Conservation (phyloP, 2,888 invertebrate species). For the Odontomyia ornata region DNA sequence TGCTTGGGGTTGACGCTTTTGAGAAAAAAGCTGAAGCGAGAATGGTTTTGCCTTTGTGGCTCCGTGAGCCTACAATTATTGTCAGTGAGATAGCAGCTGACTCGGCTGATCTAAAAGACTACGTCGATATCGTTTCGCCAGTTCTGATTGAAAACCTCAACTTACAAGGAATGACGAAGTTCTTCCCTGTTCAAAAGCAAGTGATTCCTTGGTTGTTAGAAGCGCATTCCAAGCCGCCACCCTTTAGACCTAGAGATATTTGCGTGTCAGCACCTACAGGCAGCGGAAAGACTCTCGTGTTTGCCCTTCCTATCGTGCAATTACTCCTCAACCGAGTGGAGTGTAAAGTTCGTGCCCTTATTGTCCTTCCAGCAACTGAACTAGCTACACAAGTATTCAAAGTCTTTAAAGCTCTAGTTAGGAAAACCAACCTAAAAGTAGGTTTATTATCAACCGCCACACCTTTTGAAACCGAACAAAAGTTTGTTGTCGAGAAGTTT, state of each 20-base stretch:
- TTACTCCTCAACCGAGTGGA: conserved; percentile 70
- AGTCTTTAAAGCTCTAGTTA: conserved; percentile 78
- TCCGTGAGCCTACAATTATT: conserved; percentile 81
- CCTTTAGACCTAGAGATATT: conserved; percentile 83
- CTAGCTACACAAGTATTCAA: conserved; percentile 88
- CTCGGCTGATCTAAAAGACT: conserved; percentile 63
- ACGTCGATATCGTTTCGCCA: conserved; percentile 71
- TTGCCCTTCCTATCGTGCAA: conserved; percentile 90
- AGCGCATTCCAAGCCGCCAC: conserved; percentile 68
- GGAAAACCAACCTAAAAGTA: conserved; percentile 74
- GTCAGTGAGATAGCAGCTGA: conserved; percentile 75
- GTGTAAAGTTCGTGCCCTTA: conserved; percentile 79
- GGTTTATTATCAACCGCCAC: conserved; percentile 75
- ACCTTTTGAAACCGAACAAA: conserved; percentile 74
- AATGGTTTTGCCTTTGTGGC: conserved; percentile 86
- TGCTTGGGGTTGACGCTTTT: conserved; percentile 73
- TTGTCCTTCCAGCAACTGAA: conserved; percentile 93
- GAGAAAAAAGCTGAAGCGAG: conserved; percentile 71
- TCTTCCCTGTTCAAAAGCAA: conserved; percentile 87
- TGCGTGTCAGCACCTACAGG: conserved; percentile 98
- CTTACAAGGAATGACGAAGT: conserved; percentile 75
- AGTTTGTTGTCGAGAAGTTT: conserved; percentile 68
- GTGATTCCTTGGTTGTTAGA: conserved; percentile 81
- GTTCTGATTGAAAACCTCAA: conserved; percentile 71
- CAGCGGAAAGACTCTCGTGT: conserved; percentile 96